A percentile compares a stretch with the other conserved stretches of the same genome.
phyloP scores from a whole-genome alignment of 1,140 invertebrate species.

The Heliconius hermathena region DNA sequence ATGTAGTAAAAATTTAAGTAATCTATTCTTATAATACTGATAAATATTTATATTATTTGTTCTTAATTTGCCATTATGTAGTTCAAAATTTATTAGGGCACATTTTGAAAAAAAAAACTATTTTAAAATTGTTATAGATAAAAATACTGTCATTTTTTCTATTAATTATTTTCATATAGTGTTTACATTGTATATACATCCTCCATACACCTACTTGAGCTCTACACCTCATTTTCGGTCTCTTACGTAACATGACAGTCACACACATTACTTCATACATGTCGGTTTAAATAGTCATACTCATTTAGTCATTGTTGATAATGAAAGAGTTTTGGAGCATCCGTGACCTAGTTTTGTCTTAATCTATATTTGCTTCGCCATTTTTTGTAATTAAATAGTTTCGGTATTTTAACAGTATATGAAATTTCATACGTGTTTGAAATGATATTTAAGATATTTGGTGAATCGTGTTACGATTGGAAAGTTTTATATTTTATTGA shows the following conservation, averaged over 20 bases:
- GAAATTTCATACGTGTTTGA: constrained; percentile 4
- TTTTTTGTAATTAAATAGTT: constrained; percentile 42
- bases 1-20: not conserved
- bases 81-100: too few species aligned
- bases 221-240: not conserved
- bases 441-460: not conserved
- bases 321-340: constrained; percentile 50
- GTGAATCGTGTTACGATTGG: not conserved
- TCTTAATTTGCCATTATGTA: too few species aligned
- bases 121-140: not conserved
- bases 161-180: not conserved
- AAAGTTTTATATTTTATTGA: not conserved
- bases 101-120: not conserved
- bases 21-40: too few species aligned
- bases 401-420: not conserved
- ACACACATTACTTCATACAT: constrained; percentile 2
- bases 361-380: constrained; percentile 40
- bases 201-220: not conserved
- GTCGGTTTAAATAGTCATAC: constrained; percentile 8
- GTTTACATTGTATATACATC: not conserved
- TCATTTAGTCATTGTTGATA: constrained; percentile 49
- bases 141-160: not conserved
- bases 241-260: not conserved
- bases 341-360: constrained; percentile 54
- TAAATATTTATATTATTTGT: too few species aligned